These are phyloP conservation scores for Asobara japonica DNA, from an alignment of 1,140 invertebrate species.

Conservation along the genomic window DNA sequence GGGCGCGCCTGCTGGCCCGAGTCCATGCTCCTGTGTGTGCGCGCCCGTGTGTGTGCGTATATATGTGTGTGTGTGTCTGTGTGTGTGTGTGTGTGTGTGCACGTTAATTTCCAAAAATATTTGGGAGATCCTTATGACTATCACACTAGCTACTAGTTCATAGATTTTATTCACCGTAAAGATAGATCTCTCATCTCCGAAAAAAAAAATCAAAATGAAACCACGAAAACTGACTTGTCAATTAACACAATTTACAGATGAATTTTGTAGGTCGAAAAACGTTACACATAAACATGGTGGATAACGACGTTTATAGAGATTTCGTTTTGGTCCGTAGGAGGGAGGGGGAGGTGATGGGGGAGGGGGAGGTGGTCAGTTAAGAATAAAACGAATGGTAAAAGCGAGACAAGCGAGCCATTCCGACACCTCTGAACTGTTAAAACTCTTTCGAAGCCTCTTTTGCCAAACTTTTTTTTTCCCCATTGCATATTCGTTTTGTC, in stretches of 20 bases:
- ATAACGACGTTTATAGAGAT: constrained; percentile 39
- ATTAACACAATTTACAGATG: neutral
- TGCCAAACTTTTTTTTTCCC: constrained; percentile 25
- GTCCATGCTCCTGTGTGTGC: no score
- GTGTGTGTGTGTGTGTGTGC: no score
- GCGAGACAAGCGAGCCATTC: neutral
- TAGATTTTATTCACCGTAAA: no score
- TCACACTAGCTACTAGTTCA: no score
- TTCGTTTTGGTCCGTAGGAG: constrained; percentile 31
- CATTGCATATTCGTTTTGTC: constrained; percentile 28
- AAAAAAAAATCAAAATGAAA: no score
- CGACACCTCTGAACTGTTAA: constrained; percentile 41
- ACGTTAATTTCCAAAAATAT: no score
- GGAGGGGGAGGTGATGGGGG: no score
- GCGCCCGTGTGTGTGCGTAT: no score
- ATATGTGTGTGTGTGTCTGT: no score
- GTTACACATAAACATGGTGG: constrained; percentile 28
- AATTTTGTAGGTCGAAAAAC: neutral
- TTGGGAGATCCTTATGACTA: no score
- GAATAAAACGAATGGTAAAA: constrained; percentile 19
- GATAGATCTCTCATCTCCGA: no score
- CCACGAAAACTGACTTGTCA: neutral
- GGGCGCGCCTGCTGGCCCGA: no score
- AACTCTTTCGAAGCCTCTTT: constrained; percentile 21
- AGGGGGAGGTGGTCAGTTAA: constrained; percentile 1